phyloP scores from a whole-genome alignment of 2,888 invertebrate genomes.

The Atherix ibis region DNA sequence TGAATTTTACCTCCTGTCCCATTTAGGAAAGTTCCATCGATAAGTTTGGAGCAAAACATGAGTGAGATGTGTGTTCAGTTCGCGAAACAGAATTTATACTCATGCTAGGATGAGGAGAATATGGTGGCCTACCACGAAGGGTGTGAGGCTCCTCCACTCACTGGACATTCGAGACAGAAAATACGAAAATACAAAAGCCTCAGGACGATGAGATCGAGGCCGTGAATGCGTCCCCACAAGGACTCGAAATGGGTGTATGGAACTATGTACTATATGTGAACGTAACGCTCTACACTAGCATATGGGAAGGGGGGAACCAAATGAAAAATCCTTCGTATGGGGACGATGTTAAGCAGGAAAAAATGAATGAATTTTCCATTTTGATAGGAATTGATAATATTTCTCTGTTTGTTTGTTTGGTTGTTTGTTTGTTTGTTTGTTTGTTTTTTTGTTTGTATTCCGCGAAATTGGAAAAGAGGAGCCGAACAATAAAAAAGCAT shows the following conservation, averaged over 20 bases:
- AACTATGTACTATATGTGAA: too few species aligned
- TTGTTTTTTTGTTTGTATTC: slow-evolving; percentile 11
- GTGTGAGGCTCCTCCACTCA: too few species aligned
- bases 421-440: slow-evolving; percentile 11
- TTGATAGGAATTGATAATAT: slow-evolving; percentile 13
- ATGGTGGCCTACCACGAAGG: background rate
- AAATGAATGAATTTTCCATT: slow-evolving; percentile 12
- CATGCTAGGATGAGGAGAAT: background rate
- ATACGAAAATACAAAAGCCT: too few species aligned
- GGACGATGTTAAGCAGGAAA: too few species aligned
- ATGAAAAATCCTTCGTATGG: too few species aligned
- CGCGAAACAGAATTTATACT: too few species aligned
- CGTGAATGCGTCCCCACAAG: too few species aligned
- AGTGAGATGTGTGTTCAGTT: slow-evolving; percentile 1
- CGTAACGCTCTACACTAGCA: too few species aligned
- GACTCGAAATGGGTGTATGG: too few species aligned
- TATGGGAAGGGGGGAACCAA: too few species aligned
- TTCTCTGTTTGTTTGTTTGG: slow-evolving; percentile 11
- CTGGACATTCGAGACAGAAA: too few species aligned
- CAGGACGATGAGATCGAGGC: too few species aligned
- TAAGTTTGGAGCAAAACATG: slow-evolving; percentile 5
- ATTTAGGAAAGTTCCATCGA: slow-evolving; percentile 7
- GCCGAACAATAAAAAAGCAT: slow-evolving; percentile 9
- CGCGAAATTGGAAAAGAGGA: slow-evolving; percentile 8
- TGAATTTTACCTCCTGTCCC: slow-evolving; percentile 7